Evolutionary conservation across 2,113 vertebrate species (phyloP).

Genomic region (Oreochromis tanganicae): DNA sequence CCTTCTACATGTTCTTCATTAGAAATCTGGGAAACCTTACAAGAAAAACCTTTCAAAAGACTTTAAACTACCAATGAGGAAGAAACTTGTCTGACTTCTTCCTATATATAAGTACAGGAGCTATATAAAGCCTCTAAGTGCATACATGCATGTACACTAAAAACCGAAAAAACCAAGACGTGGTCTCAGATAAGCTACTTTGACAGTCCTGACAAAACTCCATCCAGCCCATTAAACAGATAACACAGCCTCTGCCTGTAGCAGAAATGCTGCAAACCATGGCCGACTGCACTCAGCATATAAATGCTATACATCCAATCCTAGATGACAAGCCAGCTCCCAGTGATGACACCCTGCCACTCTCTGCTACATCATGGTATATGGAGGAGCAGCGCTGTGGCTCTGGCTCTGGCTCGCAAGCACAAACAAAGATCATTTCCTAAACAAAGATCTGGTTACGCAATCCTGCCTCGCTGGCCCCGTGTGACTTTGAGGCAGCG

Average conservation of each 20-base stretch:
- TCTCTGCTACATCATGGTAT: conserved; percentile 18
- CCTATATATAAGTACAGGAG: background rate
- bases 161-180: background rate
- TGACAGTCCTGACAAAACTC: conserved; percentile 53
- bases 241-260: conserved; percentile 24
- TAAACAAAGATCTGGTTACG: conserved; percentile 61
- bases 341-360: conserved; percentile 35
- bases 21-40: background rate
- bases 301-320: conserved; percentile 49
- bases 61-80: background rate
- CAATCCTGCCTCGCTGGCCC: conserved; percentile 47
- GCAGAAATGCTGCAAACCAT: conserved; percentile 22
- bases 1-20: background rate
- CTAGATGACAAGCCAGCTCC: conserved; percentile 30
- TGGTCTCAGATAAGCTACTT: conserved; percentile 16
- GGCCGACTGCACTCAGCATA: conserved; percentile 19
- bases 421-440: conserved; percentile 31
- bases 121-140: background rate
- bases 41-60: background rate
- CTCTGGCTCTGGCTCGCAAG: background rate
- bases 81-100: background rate
- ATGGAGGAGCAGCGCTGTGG: background rate
- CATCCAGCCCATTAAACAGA: conserved; percentile 54
- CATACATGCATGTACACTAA: background rate
- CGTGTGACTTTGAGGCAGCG: conserved; percentile 51